Percentiles rank a stretch among this genome's conserved stretches.
Evolutionary conservation across 2,113 vertebrate genomes (phyloP).

Genomic region (Cyprinus carpio): DNA sequence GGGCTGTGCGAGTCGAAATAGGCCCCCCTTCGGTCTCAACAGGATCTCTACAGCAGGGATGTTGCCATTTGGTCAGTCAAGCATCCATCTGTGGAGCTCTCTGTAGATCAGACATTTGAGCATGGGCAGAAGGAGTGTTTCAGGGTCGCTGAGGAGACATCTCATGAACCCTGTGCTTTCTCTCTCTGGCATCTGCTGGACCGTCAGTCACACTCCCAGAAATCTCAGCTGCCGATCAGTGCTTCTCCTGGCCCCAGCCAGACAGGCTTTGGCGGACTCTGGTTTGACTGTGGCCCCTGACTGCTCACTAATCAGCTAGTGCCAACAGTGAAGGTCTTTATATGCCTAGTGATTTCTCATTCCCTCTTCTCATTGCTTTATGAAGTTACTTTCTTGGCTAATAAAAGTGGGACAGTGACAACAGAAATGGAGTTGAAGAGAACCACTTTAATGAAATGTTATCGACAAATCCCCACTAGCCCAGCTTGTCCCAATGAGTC

Average conservation of each 20-base stretch:
- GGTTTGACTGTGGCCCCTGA: not conserved
- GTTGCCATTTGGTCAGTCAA: constrained; percentile 32
- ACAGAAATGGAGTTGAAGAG: not conserved
- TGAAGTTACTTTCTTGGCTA: not conserved
- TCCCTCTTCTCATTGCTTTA: not conserved
- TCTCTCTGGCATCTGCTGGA: constrained; percentile 18
- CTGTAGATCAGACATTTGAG: constrained; percentile 26
- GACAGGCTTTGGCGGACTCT: not conserved
- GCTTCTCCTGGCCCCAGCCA: not conserved
- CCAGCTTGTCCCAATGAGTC: not conserved
- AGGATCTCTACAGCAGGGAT: constrained; percentile 20
- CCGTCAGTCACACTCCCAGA: constrained; percentile 21
- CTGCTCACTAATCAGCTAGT: constrained; percentile 32
- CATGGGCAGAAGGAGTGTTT: not conserved
- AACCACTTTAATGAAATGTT: constrained; percentile 8
- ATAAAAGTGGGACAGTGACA: constrained; percentile 27
- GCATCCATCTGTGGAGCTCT: constrained; percentile 39
- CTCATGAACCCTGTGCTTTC: not conserved
- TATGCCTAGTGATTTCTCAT: constrained; percentile 18
- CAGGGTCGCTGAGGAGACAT: constrained; percentile 34
- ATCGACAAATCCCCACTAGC: not conserved
- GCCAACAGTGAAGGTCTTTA: constrained; percentile 20
- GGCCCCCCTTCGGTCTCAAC: constrained; percentile 8
- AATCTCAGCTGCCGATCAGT: constrained; percentile 33
- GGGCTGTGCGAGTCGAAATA: not conserved